Base-by-base conservation (phyloP, 2,888 invertebrate species). In the Ichneumoninae sp. region DNA sequence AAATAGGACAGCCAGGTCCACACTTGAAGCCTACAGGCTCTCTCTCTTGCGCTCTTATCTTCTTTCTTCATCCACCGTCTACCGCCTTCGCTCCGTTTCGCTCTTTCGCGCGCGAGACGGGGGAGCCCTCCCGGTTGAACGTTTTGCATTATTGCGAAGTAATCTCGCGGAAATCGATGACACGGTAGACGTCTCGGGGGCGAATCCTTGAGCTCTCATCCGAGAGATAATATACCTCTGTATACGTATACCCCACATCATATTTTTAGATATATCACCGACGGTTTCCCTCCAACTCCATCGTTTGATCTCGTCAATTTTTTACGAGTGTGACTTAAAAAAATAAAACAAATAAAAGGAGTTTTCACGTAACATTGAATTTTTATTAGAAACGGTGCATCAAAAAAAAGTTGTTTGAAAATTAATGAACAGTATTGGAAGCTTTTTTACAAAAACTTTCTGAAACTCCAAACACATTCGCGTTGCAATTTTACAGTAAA, bases 111-210 rank as follows among this genome's bases (percentile, higher is more conserved):
- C 65, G n/a, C 44, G 47, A 63, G 47, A 13, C 30, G 50, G 33
- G 33, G 40, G 40, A 3, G 40, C 40, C 69, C n/a, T 57, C 80
- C 78, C 78, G 79, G 83, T 83, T 66, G 52, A 86, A 83, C 83
- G 86, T 86, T 87, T 86, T 84, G 86, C 86, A 87, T 87, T 87
- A 87, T 87, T 87, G 86, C 86, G 79, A 87, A 87, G 87, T 86
- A 86, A 87, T 84, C 83, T 87, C 84, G 81, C 81, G 85, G 84
- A 85, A 85, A 85, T 85, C 85, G 85, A 85, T 85, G 85, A 79
- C 75, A 76, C 82, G 82, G 74, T 63, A 85, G 85, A 85, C 85
- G 75, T 82, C 85, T 82, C 75, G 71, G 85, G 85, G 82, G 85
- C 75, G 79, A 85, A 85, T 82, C 85, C 79, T 85, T 75, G 75